Evolutionary conservation across 2,113 vertebrate genomes (phyloP).

Genomic region (Microtus ochrogaster): DNA sequence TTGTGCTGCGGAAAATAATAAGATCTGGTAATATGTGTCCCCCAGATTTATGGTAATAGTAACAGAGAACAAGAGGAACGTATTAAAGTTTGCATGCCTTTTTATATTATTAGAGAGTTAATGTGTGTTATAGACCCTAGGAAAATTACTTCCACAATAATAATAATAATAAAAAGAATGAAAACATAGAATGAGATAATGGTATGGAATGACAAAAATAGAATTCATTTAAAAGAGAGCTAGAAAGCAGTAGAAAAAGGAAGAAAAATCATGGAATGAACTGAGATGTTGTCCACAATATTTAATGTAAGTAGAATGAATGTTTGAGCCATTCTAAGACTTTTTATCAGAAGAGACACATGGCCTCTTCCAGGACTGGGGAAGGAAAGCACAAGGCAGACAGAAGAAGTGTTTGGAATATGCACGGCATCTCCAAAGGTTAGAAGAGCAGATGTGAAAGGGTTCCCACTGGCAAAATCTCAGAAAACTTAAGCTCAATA

Average conservation of each 20-base stretch:
- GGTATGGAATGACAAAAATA: neutral
- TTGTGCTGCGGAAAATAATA: neutral
- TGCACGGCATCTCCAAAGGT: neutral
- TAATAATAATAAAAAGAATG: neutral
- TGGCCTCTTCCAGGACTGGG: neutral
- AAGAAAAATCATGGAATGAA: neutral
- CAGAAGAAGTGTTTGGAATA: neutral
- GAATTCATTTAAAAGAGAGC: neutral
- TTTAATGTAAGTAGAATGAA: slow-evolving; percentile 8
- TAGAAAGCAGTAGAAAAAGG: neutral
- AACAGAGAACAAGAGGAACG: neutral
- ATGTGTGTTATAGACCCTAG: neutral
- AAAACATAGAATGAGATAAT: neutral
- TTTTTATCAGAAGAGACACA: neutral
- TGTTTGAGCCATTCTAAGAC: neutral
- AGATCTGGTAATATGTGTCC: neutral
- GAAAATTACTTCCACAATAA: neutral
- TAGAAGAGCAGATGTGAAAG: neutral
- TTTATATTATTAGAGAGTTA: neutral
- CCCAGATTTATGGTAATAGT: neutral
- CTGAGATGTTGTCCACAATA: neutral
- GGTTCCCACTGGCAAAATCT: neutral
- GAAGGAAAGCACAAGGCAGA: neutral
- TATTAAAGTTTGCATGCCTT: neutral
- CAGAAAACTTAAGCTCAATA: neutral